These are phyloP conservation scores for Notoglanidium macrostoma DNA, from an alignment of 2,797 vertebrate species.

Conservation along the genomic window DNA sequence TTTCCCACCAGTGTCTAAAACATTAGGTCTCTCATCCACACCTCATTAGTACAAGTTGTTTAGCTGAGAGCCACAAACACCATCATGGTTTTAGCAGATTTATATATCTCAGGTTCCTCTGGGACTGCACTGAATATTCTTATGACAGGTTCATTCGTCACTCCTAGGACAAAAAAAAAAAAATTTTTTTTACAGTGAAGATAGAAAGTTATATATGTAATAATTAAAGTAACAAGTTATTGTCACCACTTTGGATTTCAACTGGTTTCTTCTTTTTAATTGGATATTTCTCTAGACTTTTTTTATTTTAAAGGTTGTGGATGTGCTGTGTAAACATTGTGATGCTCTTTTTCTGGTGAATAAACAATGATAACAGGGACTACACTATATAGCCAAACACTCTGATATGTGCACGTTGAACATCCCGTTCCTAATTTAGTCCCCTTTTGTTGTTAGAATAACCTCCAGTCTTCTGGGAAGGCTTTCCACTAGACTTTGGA, in stretches of 20 bases:
- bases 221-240: neutral
- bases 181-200: neutral
- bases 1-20: too few relatives aligned
- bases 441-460: neutral
- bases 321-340: neutral
- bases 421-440: neutral
- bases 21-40: neutral
- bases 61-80: neutral
- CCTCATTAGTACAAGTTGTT: neutral
- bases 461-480: neutral
- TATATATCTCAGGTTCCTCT: neutral
- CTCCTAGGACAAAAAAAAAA: neutral
- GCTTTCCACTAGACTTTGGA: neutral
- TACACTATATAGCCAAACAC: neutral
- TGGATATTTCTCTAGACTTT: neutral
- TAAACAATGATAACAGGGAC: neutral
- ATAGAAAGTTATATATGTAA: neutral
- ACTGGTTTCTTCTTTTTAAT: neutral
- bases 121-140: neutral
- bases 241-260: neutral
- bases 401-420: neutral
- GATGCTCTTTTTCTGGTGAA: neutral
- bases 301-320: too few relatives aligned
- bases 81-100: neutral
- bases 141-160: neutral